A percentile compares a stretch with the other conserved stretches of the same genome.
Evolutionary conservation across 2,888 invertebrate genomes (phyloP).

Genomic region (Apoderus coryli): DNA sequence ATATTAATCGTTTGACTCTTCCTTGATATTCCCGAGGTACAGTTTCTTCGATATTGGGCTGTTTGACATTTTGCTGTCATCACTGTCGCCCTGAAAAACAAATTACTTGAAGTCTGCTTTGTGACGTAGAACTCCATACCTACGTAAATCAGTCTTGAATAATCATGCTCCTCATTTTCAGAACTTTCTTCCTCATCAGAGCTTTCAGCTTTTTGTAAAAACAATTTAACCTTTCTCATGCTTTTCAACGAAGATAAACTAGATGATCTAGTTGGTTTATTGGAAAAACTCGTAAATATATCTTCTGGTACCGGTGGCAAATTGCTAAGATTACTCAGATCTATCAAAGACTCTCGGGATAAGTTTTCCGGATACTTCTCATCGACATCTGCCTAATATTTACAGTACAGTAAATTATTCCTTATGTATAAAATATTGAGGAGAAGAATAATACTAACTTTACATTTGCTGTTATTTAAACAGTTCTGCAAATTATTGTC

Average conservation of each 20-base stretch:
- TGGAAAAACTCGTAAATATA: constrained; percentile 31
- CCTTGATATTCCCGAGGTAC: constrained; percentile 31
- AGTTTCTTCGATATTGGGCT: constrained; percentile 23
- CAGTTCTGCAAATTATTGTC: constrained; percentile 19
- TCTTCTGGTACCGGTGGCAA: constrained; percentile 35
- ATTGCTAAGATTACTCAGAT: constrained; percentile 31
- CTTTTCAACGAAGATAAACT: constrained; percentile 34
- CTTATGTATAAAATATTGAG: too few relatives aligned
- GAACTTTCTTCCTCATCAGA: constrained; percentile 33
- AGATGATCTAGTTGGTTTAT: constrained; percentile 30
- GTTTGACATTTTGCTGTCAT: constrained; percentile 20
- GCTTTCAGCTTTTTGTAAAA: constrained; percentile 32
- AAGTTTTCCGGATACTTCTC: constrained; percentile 36
- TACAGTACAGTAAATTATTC: too few relatives aligned
- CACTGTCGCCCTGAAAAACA: constrained; percentile 25
- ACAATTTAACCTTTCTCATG: constrained; percentile 33
- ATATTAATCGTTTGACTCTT: constrained; percentile 21
- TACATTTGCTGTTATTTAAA: too few relatives aligned
- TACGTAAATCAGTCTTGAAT: constrained; percentile 19
- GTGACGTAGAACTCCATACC: too few relatives aligned
- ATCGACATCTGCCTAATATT: constrained; percentile 29
- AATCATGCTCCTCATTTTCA: constrained; percentile 28
- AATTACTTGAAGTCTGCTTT: neutral
- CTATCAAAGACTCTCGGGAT: constrained; percentile 33
- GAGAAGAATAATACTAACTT: too few relatives aligned